Percentiles rank a stretch among this genome's conserved stretches.
phyloP scores from a whole-genome alignment of 2,113 vertebrate species.

The Bothrops jararaca region DNA sequence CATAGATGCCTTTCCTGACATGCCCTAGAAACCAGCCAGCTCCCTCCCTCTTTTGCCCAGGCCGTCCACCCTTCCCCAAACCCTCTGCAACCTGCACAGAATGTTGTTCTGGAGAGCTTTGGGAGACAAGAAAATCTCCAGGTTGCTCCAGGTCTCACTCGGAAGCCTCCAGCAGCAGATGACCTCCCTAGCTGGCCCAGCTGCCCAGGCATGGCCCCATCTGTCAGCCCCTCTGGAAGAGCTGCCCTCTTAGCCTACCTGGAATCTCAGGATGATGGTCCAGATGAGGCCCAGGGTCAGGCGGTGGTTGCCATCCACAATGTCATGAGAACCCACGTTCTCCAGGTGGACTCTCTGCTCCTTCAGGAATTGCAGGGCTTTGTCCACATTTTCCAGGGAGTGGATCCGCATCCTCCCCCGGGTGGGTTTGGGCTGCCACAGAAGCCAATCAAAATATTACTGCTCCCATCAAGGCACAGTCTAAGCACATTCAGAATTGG shows the following conservation, averaged over 20 bases:
- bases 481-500: background rate
- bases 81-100: background rate
- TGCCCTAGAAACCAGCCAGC: background rate
- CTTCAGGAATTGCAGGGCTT: conserved; percentile 94
- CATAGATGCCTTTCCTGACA: background rate
- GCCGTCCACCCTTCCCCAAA: background rate
- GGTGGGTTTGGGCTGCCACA: conserved; percentile 82
- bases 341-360: conserved; percentile 94
- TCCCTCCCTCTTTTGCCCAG: background rate
- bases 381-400: conserved; percentile 93
- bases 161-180: background rate
- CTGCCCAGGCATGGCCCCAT: background rate
- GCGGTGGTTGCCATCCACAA: conserved; percentile 92
- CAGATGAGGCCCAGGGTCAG: conserved; percentile 91
- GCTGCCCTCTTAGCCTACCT: conserved; percentile 67
- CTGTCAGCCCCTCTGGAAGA: conserved; percentile 1
- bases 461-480: background rate
- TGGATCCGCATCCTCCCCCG: conserved; percentile 95
- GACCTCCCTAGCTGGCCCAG: background rate
- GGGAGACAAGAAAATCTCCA: background rate
- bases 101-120: background rate
- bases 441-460: background rate
- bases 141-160: background rate
- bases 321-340: conserved; percentile 95
- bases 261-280: conserved; percentile 96